These are phyloP conservation scores for Malurus leucopterus DNA, from an alignment of 2,797 vertebrate species.

Conservation along the genomic window DNA sequence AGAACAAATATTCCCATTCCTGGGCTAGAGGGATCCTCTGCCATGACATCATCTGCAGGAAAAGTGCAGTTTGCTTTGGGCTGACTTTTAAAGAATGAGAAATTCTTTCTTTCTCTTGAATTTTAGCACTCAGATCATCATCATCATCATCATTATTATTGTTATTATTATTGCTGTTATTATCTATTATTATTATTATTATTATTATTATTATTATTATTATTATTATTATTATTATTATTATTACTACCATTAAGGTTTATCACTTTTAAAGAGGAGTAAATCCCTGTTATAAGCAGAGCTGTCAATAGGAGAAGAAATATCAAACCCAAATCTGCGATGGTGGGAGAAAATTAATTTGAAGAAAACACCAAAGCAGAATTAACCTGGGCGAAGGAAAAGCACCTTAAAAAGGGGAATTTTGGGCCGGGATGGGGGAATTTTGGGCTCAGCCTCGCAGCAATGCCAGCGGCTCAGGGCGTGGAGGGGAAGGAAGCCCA, in stretches of 20 bases:
- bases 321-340: rapidly evolving
- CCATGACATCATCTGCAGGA: neutral
- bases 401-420: rapidly evolving
- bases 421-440: neutral
- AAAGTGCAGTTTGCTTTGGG: neutral
- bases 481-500: conserved; percentile 40
- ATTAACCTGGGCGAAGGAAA: neutral
- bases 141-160: too few species aligned
- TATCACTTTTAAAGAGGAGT: neutral
- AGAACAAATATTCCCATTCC: conserved; percentile 19
- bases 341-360: neutral
- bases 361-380: rapidly evolving
- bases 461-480: neutral
- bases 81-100: neutral
- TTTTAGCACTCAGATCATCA: neutral
- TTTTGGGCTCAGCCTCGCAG: neutral
- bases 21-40: neutral
- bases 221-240: neutral
- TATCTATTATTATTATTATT: neutral
- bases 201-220: neutral
- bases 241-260: neutral
- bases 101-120: neutral
- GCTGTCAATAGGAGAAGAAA: rapidly evolving
- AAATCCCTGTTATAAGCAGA: neutral
- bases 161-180: too few species aligned